These are phyloP conservation scores for Chalcosyrphus nemorum DNA, from an alignment of 2,888 invertebrate genomes.

Conservation along the genomic window DNA sequence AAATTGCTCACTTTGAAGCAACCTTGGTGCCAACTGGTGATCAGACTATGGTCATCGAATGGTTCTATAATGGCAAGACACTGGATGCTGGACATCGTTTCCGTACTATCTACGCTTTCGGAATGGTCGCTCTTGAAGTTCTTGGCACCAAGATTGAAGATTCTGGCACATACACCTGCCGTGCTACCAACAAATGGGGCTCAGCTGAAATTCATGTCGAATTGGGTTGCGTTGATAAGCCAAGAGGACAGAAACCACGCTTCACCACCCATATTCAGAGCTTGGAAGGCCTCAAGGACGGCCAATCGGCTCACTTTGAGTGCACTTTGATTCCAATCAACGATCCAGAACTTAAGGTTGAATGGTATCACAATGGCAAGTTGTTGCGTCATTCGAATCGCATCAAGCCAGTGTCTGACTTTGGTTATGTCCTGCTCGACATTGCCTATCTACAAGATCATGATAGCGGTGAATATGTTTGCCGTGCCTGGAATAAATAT, in stretches of 20 bases:
- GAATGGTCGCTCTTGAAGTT: conserved; percentile 98
- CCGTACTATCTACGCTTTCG: conserved; percentile 97
- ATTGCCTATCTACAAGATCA: conserved; percentile 96
- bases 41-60: conserved; percentile 96
- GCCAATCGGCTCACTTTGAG: conserved; percentile 97
- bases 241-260: conserved; percentile 92
- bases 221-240: conserved; percentile 91
- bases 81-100: conserved; percentile 94
- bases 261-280: conserved; percentile 94
- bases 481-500: conserved; percentile 94
- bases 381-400: conserved; percentile 94
- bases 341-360: conserved; percentile 95
- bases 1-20: conserved; percentile 98
- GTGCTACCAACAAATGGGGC: conserved; percentile 95
- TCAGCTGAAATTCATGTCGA: conserved; percentile 92
- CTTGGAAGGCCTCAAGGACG: conserved; percentile 93
- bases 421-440: conserved; percentile 96
- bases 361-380: conserved; percentile 98
- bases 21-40: conserved; percentile 96
- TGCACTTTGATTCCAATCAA: conserved; percentile 96
- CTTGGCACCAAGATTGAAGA: conserved; percentile 96
- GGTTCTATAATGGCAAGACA: conserved; percentile 96
- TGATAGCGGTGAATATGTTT: conserved; percentile 96
- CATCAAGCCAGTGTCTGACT: conserved; percentile 96
- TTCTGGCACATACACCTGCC: conserved; percentile 93